These are phyloP conservation scores for Tenebrosternarchus preto DNA, from an alignment of 2,113 vertebrate species.

Conservation along the genomic window DNA sequence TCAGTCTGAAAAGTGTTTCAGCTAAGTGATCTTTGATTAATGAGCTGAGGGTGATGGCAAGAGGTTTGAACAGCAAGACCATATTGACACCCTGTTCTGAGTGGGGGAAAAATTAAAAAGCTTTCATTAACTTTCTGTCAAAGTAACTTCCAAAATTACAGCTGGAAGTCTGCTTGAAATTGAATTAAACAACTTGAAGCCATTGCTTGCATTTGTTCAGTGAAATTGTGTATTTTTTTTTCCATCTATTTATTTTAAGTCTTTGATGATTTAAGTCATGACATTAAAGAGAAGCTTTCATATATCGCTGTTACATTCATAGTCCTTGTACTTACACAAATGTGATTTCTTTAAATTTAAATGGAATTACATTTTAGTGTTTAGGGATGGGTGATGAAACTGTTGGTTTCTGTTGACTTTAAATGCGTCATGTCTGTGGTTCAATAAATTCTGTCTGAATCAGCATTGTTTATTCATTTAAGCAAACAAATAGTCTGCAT, in stretches of 20 bases:
- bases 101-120: background rate
- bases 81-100: background rate
- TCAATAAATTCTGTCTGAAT: slow-evolving; percentile 33
- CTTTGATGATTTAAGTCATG: background rate
- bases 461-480: background rate
- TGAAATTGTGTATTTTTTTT: background rate
- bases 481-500: background rate
- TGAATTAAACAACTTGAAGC: background rate
- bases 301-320: background rate
- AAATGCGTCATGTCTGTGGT: background rate
- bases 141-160: no score
- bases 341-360: background rate
- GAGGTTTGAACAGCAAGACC: background rate
- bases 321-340: background rate
- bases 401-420: background rate
- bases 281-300: background rate
- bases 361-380: background rate
- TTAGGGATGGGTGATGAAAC: background rate
- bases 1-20: no score
- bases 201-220: background rate
- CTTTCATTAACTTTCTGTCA: background rate
- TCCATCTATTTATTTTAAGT: background rate
- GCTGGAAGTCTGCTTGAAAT: background rate
- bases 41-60: background rate
- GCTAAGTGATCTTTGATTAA: background rate